These are phyloP conservation scores for Sprattus sprattus DNA, from an alignment of 2,113 vertebrate species.

Conservation along the genomic window DNA sequence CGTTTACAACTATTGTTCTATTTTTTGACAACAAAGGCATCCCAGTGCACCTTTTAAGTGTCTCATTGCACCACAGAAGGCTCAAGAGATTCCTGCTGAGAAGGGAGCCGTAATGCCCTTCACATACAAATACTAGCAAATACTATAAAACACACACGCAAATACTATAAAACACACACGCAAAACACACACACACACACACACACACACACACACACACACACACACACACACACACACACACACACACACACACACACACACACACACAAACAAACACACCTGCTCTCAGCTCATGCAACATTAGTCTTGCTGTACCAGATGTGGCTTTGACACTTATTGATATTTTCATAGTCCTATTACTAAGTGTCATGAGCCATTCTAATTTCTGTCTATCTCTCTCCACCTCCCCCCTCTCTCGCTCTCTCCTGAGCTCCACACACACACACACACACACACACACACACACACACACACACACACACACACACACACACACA, in stretches of 20 bases:
- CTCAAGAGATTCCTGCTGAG: no score
- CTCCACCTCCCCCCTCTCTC: no score
- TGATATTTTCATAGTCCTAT: no score
- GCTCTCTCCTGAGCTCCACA: no score
- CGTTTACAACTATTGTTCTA: not conserved
- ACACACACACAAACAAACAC: not conserved
- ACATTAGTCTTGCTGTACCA: no score
- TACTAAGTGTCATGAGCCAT: no score
- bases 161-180: not conserved
- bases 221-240: not conserved
- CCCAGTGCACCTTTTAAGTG: not conserved
- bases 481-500: no score
- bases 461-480: conserved; percentile 34
- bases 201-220: not conserved
- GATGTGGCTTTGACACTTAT: no score
- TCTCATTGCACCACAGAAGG: not conserved
- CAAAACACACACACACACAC: not conserved
- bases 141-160: not conserved
- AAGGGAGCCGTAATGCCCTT: no score
- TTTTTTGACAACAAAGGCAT: not conserved
- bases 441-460: conserved; percentile 55
- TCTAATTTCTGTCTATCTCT: no score
- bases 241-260: not conserved
- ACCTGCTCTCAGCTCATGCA: not conserved
- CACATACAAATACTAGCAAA: not conserved